Conservation (phyloP, 2,888 invertebrate genomes). For the Thymelicus lineola region DNA sequence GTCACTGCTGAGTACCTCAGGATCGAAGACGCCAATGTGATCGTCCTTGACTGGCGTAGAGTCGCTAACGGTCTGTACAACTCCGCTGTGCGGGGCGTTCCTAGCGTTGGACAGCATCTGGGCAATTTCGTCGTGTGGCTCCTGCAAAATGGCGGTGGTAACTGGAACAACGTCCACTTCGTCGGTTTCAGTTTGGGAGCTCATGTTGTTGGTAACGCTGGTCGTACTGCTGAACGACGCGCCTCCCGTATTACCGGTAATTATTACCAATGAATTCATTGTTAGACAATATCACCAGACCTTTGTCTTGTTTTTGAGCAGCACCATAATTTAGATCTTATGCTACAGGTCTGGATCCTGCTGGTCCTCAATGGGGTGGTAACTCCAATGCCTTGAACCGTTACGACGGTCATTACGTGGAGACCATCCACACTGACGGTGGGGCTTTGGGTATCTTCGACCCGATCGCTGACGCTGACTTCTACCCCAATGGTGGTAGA, state of each 20-base stretch:
- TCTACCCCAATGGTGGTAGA: slow-evolving; percentile 74
- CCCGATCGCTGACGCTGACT: slow-evolving; percentile 62
- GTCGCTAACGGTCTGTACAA: slow-evolving; percentile 3
- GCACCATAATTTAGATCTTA: background rate
- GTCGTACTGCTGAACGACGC: slow-evolving; percentile 52
- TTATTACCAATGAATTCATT: background rate
- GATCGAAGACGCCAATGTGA: slow-evolving; percentile 52
- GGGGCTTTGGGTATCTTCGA: slow-evolving; percentile 64
- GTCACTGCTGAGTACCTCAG: slow-evolving; percentile 62
- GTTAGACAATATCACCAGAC: too few species aligned
- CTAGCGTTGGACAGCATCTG: slow-evolving; percentile 56
- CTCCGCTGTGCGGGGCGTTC: slow-evolving; percentile 50
- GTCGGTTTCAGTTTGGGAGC: slow-evolving; percentile 65
- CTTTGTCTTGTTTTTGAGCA: too few species aligned
- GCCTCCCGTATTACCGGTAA: slow-evolving; percentile 59
- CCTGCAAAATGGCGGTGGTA: slow-evolving; percentile 47
- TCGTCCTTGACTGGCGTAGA: slow-evolving; percentile 48
- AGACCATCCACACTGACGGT: slow-evolving; percentile 72
- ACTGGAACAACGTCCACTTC: slow-evolving; percentile 53
- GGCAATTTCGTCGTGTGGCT: slow-evolving; percentile 57
- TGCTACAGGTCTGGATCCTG: slow-evolving; percentile 67
- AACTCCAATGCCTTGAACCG: slow-evolving; percentile 58
- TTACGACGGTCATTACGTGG: slow-evolving; percentile 63
- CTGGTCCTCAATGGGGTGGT: slow-evolving; percentile 65
- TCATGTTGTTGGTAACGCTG: slow-evolving; percentile 61